Percentiles rank a stretch among this genome's conserved stretches.
phyloP scores from a whole-genome alignment of 2,888 invertebrate genomes.

The Hirtodrosophila trivittata region DNA sequence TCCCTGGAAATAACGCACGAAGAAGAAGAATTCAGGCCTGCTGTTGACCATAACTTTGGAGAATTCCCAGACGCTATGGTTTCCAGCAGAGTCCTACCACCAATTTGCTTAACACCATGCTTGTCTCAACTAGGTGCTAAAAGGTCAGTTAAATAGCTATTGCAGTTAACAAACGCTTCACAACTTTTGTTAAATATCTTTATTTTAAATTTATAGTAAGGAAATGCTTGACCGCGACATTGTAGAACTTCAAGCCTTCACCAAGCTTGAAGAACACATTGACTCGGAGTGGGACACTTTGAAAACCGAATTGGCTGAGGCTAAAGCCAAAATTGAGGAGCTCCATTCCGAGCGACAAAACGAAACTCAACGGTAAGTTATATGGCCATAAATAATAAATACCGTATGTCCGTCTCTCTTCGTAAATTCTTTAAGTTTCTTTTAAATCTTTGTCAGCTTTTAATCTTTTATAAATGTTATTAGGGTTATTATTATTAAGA shows the following conservation, averaged over 20 bases:
- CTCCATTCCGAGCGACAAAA: conserved; percentile 55
- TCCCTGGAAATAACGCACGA: conserved; percentile 23
- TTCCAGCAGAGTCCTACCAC: conserved; percentile 14
- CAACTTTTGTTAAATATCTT: no score
- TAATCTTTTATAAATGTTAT: no score
- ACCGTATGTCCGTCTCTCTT: no score
- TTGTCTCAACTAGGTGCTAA: conserved; percentile 28
- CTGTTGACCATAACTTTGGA: conserved; percentile 24
- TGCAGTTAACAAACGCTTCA: no score
- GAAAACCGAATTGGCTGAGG: conserved; percentile 54
- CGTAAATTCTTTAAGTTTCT: no score
- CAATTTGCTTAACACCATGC: conserved; percentile 58
- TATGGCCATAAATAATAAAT: neutral
- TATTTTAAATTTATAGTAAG: no score
- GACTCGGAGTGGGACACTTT: conserved; percentile 70
- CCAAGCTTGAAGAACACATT: conserved; percentile 86
- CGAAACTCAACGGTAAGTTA: conserved; percentile 41
- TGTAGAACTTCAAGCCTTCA: conserved; percentile 86
- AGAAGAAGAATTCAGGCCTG: conserved; percentile 25
- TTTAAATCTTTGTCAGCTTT: no score
- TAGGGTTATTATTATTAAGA: no score
- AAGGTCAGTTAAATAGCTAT: conserved; percentile 27
- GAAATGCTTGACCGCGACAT: conserved; percentile 85
- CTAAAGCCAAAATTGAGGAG: conserved; percentile 48
- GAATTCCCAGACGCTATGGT: neutral